Percentiles rank a stretch among this genome's conserved stretches.
phyloP scores from a whole-genome alignment of 2,113 vertebrate genomes.

The Microcebus jonahi region DNA sequence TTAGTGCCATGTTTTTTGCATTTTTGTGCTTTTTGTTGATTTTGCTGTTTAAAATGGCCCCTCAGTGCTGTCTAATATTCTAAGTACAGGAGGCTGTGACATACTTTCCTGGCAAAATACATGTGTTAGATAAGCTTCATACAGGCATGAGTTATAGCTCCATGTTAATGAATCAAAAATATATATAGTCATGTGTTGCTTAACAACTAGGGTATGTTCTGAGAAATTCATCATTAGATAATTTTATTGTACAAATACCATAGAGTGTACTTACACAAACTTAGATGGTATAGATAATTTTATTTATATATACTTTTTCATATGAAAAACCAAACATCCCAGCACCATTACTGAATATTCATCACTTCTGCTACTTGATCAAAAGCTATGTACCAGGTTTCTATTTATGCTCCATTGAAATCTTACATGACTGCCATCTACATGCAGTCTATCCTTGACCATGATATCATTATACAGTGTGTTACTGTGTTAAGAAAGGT shows the following conservation, averaged over 20 bases:
- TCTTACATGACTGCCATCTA: background rate
- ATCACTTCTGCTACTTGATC: background rate
- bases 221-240: background rate
- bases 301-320: background rate
- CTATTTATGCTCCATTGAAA: background rate
- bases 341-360: background rate
- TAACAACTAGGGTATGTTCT: background rate
- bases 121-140: background rate
- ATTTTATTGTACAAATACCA: background rate
- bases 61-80: background rate
- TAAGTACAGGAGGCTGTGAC: background rate
- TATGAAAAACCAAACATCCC: background rate
- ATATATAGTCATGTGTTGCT: background rate
- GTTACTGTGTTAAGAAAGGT: background rate
- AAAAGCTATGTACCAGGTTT: background rate
- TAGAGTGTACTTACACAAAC: background rate
- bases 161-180: background rate
- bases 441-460: background rate
- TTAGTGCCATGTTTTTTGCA: background rate
- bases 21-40: slow-evolving; percentile 3
- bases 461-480: background rate
- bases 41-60: background rate
- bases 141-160: background rate
- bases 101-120: background rate
- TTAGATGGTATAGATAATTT: background rate